A percentile compares a stretch with the other conserved stretches of the same genome.
phyloP scores from a whole-genome alignment of 1,140 invertebrate species.

The Myzus persicae region DNA sequence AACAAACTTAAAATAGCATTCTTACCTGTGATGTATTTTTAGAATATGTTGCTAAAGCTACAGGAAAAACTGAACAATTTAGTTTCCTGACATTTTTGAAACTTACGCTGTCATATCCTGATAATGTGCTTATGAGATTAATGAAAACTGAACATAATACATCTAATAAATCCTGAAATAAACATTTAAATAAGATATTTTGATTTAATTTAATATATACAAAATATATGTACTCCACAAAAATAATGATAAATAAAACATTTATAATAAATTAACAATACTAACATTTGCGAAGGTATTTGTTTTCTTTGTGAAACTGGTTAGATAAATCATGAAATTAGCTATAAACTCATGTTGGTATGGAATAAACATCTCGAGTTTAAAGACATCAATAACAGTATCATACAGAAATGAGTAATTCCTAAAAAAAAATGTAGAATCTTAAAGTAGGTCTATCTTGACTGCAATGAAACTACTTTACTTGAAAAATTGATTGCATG shows the following conservation, averaged over 20 bases:
- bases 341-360: conserved; percentile 49
- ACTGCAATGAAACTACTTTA: not conserved
- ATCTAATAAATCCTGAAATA: conserved; percentile 25
- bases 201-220: not conserved
- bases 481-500: conserved; percentile 46
- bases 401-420: not conserved
- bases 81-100: not conserved
- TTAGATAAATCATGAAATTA: conserved; percentile 53
- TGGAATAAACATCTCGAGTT: not conserved
- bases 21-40: conserved; percentile 31
- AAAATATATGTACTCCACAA: not conserved
- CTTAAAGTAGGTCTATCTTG: not conserved
- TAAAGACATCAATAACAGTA: conserved; percentile 19
- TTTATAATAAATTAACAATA: not conserved
- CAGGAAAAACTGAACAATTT: conserved; percentile 18
- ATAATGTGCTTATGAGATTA: conserved; percentile 20
- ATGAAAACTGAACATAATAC: conserved; percentile 32
- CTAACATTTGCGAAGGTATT: conserved; percentile 7
- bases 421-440: conserved; percentile 28
- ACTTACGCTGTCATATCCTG: conserved; percentile 26
- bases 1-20: not conserved
- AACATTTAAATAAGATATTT: not conserved
- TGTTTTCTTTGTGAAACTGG: conserved; percentile 25
- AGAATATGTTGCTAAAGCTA: conserved; percentile 34
- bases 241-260: not conserved